Conservation (phyloP, 2,797 vertebrate genomes). For the Crocodylus rhombifer region DNA sequence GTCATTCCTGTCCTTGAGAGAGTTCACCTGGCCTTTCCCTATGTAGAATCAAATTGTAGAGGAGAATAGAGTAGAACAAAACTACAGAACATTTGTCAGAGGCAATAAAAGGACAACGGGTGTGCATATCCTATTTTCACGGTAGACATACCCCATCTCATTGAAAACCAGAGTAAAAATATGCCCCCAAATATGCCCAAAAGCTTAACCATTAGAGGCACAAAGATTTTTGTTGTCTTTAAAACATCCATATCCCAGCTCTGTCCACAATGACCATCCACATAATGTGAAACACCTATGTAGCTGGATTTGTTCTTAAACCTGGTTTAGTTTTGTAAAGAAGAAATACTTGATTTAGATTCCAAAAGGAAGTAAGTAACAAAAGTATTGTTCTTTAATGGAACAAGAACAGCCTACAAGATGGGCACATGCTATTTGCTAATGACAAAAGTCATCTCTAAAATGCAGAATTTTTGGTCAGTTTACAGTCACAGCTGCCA, state of each 20-base stretch:
- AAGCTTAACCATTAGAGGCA: neutral
- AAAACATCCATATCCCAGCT: neutral
- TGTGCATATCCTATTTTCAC: neutral
- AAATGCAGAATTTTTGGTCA: neutral
- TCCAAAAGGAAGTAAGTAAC: neutral
- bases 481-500: neutral
- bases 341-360: neutral
- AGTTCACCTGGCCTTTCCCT: neutral
- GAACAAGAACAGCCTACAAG: neutral
- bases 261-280: neutral
- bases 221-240: neutral
- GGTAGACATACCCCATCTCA: neutral
- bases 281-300: neutral
- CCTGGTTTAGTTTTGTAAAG: neutral
- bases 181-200: neutral
- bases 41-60: neutral
- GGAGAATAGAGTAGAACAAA: neutral
- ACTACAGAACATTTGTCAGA: neutral
- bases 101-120: too few relatives aligned
- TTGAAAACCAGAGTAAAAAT: neutral
- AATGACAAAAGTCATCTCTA: neutral
- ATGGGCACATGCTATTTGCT: too few relatives aligned
- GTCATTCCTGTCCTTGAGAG: neutral
- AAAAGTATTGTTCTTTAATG: neutral
- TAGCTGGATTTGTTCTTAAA: neutral